Evolutionary conservation across 1,140 invertebrate species (phyloP).

Genomic region (Calosoma granatense): DNA sequence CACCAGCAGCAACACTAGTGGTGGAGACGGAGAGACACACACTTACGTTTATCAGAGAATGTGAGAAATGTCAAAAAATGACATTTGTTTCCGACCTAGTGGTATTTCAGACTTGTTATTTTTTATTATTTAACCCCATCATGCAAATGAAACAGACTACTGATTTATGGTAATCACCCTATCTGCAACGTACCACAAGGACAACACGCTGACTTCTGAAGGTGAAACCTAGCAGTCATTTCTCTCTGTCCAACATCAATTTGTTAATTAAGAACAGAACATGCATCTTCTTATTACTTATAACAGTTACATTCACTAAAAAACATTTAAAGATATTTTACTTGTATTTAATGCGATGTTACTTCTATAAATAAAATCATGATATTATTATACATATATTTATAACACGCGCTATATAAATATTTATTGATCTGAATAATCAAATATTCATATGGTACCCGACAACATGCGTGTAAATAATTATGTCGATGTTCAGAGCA

Average conservation of each 20-base stretch:
- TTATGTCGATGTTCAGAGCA: too few species aligned
- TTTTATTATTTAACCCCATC: slow-evolving; percentile 1
- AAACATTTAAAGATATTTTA: too few species aligned
- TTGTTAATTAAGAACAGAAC: background rate
- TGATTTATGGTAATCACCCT: background rate
- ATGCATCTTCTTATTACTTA: background rate
- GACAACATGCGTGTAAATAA: too few species aligned
- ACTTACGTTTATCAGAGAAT: background rate
- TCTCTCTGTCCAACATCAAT: background rate
- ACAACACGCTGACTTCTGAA: background rate
- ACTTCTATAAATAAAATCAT: too few species aligned
- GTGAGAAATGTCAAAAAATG: background rate
- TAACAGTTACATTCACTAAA: too few species aligned
- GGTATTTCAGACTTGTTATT: background rate
- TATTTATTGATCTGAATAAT: too few species aligned
- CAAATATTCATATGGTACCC: too few species aligned
- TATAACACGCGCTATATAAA: too few species aligned
- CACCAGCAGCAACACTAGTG: background rate
- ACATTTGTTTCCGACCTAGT: slow-evolving; percentile 2
- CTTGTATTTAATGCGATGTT: too few species aligned
- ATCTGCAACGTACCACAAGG: background rate
- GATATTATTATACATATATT: too few species aligned
- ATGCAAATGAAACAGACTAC: background rate
- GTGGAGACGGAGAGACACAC: too few species aligned
- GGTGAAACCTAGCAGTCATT: background rate